Conservation (phyloP, 2,888 invertebrate species). For the Linnaemya vulpina region DNA sequence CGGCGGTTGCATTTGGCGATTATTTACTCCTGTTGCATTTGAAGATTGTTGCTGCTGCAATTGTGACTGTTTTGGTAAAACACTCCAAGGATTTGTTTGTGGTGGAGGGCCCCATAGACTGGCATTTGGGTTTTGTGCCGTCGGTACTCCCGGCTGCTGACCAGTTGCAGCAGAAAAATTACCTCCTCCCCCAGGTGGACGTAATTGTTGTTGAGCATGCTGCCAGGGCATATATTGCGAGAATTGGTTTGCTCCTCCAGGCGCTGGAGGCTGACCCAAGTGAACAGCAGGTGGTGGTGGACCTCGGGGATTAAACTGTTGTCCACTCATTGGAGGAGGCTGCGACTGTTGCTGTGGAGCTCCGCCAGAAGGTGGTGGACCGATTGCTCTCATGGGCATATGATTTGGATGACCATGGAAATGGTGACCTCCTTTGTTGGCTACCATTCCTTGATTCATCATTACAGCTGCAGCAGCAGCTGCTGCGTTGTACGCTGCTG, state of each 20-base stretch:
- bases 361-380: slow-evolving; percentile 75
- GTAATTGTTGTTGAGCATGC: slow-evolving; percentile 78
- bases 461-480: slow-evolving; percentile 77
- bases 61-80: slow-evolving; percentile 78
- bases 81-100: slow-evolving; percentile 82
- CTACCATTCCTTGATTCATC: slow-evolving; percentile 77
- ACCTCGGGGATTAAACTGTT: slow-evolving; percentile 74
- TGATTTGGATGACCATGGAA: slow-evolving; percentile 76
- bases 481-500: slow-evolving; percentile 74
- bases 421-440: slow-evolving; percentile 74
- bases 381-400: slow-evolving; percentile 77
- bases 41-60: slow-evolving; percentile 75
- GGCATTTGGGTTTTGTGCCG: slow-evolving; percentile 81
- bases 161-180: slow-evolving; percentile 69
- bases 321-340: slow-evolving; percentile 74
- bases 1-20: slow-evolving; percentile 74
- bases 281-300: slow-evolving; percentile 78
- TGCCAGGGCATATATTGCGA: slow-evolving; percentile 82
- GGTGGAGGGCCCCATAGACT: slow-evolving; percentile 83
- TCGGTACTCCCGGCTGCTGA: slow-evolving; percentile 76
- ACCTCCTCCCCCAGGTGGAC: slow-evolving; percentile 74
- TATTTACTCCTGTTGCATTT: slow-evolving; percentile 72
- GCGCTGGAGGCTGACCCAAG: slow-evolving; percentile 75
- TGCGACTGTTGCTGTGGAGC: slow-evolving; percentile 74
- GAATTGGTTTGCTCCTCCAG: slow-evolving; percentile 77